Evolutionary conservation across 2,888 invertebrate genomes (phyloP), one percentile per base, ranked within the genome.

Genomic region (Apodemia mormo): DNA sequence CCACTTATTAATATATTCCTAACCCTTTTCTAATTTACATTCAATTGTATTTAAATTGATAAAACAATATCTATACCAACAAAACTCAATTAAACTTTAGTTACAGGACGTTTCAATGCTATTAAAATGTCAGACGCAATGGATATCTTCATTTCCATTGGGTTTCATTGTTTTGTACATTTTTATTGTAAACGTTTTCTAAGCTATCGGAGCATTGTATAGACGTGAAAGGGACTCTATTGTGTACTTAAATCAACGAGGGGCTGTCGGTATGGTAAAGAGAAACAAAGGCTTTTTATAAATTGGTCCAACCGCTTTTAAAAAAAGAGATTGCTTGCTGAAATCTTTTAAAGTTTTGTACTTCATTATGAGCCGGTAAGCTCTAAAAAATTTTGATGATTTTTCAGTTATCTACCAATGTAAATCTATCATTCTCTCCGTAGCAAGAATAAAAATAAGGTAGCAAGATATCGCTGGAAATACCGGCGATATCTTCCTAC

Each of bases 221-320:
- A 82, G 80, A 81, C 80, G 82, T 83, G 83, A 81, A 81, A 81
- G 82, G 80, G 81, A 77, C 77, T 77, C 86, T 78, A 86, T 91
- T 91, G 89, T 90, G 80, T 84, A 82, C 85, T 87, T 82, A 85
- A 88, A 89, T 88, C 88, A 88, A 84, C 82, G 83, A 82, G 83
- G 81, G 82, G 80, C 77, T 80, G 80, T 77, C 77, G 83, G 82
- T 82, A 82, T 82, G 83, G 84, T 83, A 82, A 81, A 80, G 80
- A 83, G 85, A 88, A 89, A 89, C 88, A 90, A 90, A 87, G 81
- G 81, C 81, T 80, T 83, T 83, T 84, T 85, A 83, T 84, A 85
- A 88, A 88, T 89, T 86, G 81, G 80, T 79, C 80, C 80, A 81
- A 78, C 79, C 80, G 83, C 84, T 86, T 85, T 86, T 81, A 85